These are phyloP conservation scores for Chalcis sispes DNA, from an alignment of 2,888 invertebrate genomes.

Conservation along the genomic window DNA sequence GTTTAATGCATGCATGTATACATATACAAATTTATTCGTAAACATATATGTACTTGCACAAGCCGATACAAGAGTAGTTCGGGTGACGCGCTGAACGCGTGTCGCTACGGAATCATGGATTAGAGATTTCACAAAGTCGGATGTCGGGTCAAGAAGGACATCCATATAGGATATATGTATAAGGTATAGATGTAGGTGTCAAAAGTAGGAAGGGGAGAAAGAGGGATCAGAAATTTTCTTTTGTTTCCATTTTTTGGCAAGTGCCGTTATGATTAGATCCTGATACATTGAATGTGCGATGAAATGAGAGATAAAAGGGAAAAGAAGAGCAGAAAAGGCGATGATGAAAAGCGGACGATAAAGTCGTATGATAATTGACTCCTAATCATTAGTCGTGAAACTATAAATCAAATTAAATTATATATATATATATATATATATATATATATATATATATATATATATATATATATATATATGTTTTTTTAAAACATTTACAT, in stretches of 20 bases:
- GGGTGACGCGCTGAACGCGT: slow-evolving; percentile 36
- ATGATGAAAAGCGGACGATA: too few species aligned
- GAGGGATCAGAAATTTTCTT: background rate
- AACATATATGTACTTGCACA: background rate
- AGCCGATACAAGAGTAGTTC: background rate
- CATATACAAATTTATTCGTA: background rate
- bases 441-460: too few species aligned
- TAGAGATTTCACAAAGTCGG: slow-evolving; percentile 65
- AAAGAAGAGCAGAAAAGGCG: background rate
- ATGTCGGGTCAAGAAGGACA: slow-evolving; percentile 59
- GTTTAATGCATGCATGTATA: background rate
- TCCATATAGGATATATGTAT: background rate
- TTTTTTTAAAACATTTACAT: too few species aligned
- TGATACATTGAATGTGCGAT: background rate
- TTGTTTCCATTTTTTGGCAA: background rate
- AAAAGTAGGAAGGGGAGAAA: background rate
- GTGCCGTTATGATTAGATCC: background rate
- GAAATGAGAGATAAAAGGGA: background rate
- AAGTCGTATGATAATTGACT: too few species aligned
- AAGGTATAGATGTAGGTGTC: background rate
- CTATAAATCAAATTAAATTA: too few species aligned
- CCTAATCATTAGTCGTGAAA: too few species aligned
- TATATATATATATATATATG: too few species aligned
- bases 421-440: too few species aligned
- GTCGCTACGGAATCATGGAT: slow-evolving; percentile 73